These are phyloP conservation scores for Protophormia terraenovae DNA, from an alignment of 2,888 invertebrate genomes.

Conservation along the genomic window DNA sequence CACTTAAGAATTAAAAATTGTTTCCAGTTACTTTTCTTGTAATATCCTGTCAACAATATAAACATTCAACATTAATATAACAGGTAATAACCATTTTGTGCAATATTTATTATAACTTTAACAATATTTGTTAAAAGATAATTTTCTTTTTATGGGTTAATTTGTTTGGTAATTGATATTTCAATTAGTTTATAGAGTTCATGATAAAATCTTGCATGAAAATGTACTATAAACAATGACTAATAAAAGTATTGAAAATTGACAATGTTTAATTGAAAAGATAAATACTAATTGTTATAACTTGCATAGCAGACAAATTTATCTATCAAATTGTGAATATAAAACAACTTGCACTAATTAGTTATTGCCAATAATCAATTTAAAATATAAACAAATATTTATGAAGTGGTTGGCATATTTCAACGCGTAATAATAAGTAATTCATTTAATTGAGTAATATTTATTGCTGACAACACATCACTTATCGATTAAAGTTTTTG, in stretches of 20 bases:
- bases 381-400: neutral
- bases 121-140: no score
- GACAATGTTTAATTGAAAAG: neutral
- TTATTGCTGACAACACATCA: no score
- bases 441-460: neutral
- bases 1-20: no score
- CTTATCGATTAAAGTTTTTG: no score
- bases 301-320: neutral
- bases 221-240: neutral
- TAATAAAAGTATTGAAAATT: neutral
- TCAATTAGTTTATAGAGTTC: neutral
- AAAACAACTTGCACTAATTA: neutral
- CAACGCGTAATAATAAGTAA: neutral
- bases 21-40: no score
- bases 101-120: no score
- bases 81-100: no score
- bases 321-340: neutral
- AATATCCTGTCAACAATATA: no score
- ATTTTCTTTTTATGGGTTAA: neutral
- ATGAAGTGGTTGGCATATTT: neutral
- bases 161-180: neutral
- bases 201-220: neutral
- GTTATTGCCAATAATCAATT: neutral
- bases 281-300: neutral
- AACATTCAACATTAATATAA: no score